Percentiles rank a stretch among this genome's conserved stretches.
Evolutionary conservation across 2,888 invertebrate species (phyloP).

Genomic region (Philopedon plagiatum): DNA sequence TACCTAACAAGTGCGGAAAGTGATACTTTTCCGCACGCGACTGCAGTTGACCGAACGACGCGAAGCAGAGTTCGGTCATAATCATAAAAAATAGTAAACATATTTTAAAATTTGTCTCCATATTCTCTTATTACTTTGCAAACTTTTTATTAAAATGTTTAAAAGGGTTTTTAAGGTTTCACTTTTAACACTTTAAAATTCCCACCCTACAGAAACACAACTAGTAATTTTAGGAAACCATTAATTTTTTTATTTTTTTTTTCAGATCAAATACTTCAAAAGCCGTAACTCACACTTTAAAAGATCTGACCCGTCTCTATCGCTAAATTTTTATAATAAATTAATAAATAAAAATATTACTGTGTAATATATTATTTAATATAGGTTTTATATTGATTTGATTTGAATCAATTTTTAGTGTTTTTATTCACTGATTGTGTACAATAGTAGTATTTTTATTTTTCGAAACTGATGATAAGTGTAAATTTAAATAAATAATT

Average conservation of each 20-base stretch:
- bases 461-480: slow-evolving; percentile 18
- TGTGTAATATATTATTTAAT: slow-evolving; percentile 28
- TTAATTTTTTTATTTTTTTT: slow-evolving; percentile 58
- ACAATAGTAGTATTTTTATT: slow-evolving; percentile 30
- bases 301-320: slow-evolving; percentile 89
- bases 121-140: too few relatives aligned
- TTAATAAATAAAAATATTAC: slow-evolving; percentile 11
- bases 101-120: too few relatives aligned
- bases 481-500: slow-evolving; percentile 24
- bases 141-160: too few relatives aligned
- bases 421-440: slow-evolving; percentile 30
- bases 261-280: slow-evolving; percentile 84
- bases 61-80: too few relatives aligned
- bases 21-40: too few relatives aligned
- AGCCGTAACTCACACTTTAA: slow-evolving; percentile 82
- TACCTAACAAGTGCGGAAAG: too few relatives aligned
- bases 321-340: slow-evolving; percentile 71
- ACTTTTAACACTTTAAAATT: too few relatives aligned
- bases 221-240: neutral
- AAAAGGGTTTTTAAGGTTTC: too few relatives aligned
- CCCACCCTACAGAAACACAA: too few relatives aligned
- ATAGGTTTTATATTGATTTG: slow-evolving; percentile 34
- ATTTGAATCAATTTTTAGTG: slow-evolving; percentile 22
- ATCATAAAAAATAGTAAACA: too few relatives aligned
- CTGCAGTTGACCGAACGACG: too few relatives aligned